Evolutionary conservation across 1,140 invertebrate species (phyloP).

Genomic region (Marisa cornuarietis): DNA sequence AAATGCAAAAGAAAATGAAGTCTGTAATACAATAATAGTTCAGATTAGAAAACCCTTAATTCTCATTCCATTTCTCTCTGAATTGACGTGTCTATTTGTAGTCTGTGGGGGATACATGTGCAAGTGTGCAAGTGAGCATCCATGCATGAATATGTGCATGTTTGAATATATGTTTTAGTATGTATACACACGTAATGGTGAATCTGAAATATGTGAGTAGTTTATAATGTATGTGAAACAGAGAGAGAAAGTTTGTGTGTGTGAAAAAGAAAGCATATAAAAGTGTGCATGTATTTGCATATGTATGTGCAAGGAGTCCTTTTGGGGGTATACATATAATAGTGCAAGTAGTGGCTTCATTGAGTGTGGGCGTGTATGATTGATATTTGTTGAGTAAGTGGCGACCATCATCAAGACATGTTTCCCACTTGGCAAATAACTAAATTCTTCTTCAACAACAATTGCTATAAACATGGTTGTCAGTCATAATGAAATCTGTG

Average conservation of each 20-base stretch:
- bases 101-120: background rate
- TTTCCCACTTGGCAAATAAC: background rate
- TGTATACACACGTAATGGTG: background rate
- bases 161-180: conserved; percentile 4
- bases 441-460: background rate
- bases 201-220: background rate
- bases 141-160: background rate
- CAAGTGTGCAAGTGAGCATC: background rate
- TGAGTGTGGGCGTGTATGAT: background rate
- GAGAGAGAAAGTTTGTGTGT: background rate
- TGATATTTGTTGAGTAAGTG: background rate
- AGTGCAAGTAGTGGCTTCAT: no score
- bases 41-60: background rate
- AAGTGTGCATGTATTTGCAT: background rate
- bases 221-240: background rate
- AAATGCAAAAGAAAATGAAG: background rate
- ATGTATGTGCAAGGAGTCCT: background rate
- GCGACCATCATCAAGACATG: background rate
- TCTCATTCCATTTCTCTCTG: background rate
- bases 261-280: background rate
- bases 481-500: no score
- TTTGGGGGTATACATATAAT: no score
- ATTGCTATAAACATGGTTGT: no score
- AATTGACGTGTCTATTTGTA: background rate
- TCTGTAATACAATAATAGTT: background rate